phyloP scores from a whole-genome alignment of 2,113 vertebrate species.

The Phyllostomus discolor region DNA sequence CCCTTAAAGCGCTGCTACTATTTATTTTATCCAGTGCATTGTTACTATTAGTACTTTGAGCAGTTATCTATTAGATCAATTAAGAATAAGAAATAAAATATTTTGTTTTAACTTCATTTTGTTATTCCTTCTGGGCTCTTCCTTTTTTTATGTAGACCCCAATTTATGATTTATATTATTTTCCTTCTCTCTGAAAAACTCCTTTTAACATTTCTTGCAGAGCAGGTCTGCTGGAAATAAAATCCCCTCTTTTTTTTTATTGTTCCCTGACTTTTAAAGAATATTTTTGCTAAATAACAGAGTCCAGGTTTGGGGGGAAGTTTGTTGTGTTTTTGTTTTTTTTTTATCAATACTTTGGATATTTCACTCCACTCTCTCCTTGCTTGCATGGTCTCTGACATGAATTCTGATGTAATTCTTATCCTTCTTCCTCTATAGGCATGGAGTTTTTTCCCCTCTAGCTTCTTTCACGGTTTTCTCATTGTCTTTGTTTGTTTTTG shows the following conservation, averaged over 20 bases:
- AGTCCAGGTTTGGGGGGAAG: not conserved
- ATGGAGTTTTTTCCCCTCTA: no score
- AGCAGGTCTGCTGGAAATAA: not conserved
- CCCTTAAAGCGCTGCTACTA: not conserved
- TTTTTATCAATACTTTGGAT: not conserved
- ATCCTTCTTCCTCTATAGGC: not conserved
- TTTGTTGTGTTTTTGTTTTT: not conserved
- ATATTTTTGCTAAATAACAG: not conserved
- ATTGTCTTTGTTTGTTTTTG: not conserved
- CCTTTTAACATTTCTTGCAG: not conserved
- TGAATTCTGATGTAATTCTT: not conserved
- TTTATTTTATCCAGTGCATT: not conserved
- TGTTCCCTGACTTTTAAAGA: not conserved
- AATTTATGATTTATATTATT: not conserved
- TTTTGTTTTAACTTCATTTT: not conserved
- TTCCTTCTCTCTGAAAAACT: not conserved
- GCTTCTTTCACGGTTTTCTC: not conserved
- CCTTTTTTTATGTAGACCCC: not conserved
- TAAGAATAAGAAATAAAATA: not conserved
- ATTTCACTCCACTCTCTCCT: not conserved
- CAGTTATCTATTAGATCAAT: not conserved
- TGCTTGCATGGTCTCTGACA: not conserved
- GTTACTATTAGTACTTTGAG: not conserved
- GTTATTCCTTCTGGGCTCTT: not conserved
- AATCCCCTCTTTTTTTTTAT: not conserved